Evolutionary conservation across 1,140 invertebrate species (phyloP).

Genomic region (Heliconius melpomene): DNA sequence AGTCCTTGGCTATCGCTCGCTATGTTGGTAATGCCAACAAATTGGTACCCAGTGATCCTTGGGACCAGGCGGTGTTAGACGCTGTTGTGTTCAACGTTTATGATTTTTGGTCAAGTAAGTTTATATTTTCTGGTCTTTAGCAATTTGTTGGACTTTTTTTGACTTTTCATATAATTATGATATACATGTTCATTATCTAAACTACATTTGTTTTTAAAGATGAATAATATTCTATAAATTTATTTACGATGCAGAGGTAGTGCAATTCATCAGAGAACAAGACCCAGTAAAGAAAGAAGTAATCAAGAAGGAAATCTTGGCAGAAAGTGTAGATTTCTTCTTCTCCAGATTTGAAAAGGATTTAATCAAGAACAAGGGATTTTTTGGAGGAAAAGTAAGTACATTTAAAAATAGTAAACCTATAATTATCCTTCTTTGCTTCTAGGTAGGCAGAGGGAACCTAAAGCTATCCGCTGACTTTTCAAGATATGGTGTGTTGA

Average conservation of each 20-base stretch:
- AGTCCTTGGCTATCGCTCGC: constrained; percentile 69
- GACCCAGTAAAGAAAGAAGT: constrained; percentile 57
- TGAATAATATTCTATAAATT: background rate
- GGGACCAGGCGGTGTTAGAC: constrained; percentile 71
- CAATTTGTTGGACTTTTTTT: no score
- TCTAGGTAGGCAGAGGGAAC: no score
- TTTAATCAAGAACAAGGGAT: constrained; percentile 63
- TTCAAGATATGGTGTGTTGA: no score
- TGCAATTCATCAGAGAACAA: constrained; percentile 46
- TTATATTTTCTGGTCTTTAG: background rate
- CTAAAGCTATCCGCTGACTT: no score
- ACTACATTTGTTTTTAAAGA: no score
- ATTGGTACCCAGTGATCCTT: constrained; percentile 65
- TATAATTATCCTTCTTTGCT: no score
- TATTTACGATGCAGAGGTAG: constrained; percentile 47
- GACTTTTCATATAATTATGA: no score
- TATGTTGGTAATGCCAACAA: constrained; percentile 57
- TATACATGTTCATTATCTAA: no score
- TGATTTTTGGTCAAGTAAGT: constrained; percentile 69
- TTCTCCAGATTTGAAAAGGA: constrained; percentile 68
- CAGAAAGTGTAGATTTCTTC: constrained; percentile 59
- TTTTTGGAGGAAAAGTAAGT: constrained; percentile 62
- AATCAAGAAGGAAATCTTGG: constrained; percentile 55
- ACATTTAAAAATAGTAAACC: background rate
- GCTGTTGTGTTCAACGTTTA: constrained; percentile 64